Evolutionary conservation across 2,888 invertebrate species (phyloP).

Genomic region (Tetropium fuscum): DNA sequence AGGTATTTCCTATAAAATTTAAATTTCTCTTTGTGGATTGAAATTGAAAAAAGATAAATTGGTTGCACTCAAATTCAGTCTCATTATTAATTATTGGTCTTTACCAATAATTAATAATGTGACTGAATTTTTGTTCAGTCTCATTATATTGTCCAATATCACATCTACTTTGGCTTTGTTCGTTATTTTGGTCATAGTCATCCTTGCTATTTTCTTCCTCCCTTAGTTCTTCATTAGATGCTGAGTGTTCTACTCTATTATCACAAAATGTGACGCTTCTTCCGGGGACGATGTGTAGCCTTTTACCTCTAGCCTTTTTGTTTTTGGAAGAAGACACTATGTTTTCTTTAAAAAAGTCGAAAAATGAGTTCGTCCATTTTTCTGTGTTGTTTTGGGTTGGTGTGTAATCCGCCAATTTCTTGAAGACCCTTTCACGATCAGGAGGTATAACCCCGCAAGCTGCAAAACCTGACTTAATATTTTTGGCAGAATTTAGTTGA

Average conservation of each 20-base stretch:
- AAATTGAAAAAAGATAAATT: too few species aligned
- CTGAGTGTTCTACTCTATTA: neutral
- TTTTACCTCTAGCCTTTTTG: neutral
- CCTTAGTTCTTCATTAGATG: neutral
- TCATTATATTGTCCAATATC: neutral
- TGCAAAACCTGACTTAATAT: constrained; percentile 5
- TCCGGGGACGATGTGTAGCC: neutral
- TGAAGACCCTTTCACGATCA: neutral
- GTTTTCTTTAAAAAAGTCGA: neutral
- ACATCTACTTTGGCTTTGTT: neutral
- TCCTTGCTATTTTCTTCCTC: neutral
- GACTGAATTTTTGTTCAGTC: too few species aligned
- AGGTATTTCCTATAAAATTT: too few species aligned
- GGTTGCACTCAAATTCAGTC: too few species aligned
- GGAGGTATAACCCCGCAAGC: neutral
- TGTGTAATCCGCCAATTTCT: too few species aligned
- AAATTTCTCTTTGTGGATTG: too few species aligned
- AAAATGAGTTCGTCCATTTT: too few species aligned
- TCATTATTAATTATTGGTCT: too few species aligned
- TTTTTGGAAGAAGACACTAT: constrained; percentile 3
- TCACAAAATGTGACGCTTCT: constrained; percentile 1
- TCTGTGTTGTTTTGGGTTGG: too few species aligned
- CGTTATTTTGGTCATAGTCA: neutral
- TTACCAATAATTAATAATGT: too few species aligned
- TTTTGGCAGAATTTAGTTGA: constrained; percentile 1